phyloP scores from a whole-genome alignment of 2,797 vertebrate genomes.

The Taenioides sp. region DNA sequence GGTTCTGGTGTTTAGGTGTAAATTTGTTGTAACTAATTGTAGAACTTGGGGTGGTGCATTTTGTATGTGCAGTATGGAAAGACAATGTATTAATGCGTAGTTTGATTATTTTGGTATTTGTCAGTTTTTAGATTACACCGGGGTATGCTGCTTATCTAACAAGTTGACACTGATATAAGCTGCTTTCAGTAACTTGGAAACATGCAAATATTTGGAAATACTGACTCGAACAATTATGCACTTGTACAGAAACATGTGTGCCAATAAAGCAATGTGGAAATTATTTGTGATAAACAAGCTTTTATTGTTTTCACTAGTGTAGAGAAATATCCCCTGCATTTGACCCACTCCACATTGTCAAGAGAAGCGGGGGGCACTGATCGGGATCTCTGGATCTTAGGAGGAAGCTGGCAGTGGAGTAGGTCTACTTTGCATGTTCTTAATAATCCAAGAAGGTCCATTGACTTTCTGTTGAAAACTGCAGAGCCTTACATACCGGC shows the following conservation, averaged over 20 bases:
- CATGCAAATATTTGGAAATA: not conserved
- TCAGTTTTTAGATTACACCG: slow-evolving; percentile 7
- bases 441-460: too few relatives aligned
- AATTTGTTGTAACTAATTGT: slow-evolving; percentile 20
- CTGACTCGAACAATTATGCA: slow-evolving; percentile 9
- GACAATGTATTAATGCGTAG: not conserved
- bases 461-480: too few relatives aligned
- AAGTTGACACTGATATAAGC: slow-evolving; percentile 25
- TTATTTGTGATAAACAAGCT: not conserved
- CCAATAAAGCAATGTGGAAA: not conserved
- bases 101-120: not conserved
- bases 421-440: too few relatives aligned
- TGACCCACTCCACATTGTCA: not conserved
- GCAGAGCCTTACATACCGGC: too few relatives aligned
- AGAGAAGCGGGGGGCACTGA: too few relatives aligned
- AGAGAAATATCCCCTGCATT: not conserved
- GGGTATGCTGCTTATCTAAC: slow-evolving; percentile 25
- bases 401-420: too few relatives aligned
- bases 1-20: slow-evolving; percentile 18
- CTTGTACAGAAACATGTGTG: slow-evolving; percentile 15
- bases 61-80: not conserved
- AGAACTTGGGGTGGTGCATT: not conserved
- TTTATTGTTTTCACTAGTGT: not conserved
- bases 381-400: too few relatives aligned
- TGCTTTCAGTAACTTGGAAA: slow-evolving; percentile 22